phyloP scores from a whole-genome alignment of 2,888 invertebrate species.

The Crocallis elinguaria region DNA sequence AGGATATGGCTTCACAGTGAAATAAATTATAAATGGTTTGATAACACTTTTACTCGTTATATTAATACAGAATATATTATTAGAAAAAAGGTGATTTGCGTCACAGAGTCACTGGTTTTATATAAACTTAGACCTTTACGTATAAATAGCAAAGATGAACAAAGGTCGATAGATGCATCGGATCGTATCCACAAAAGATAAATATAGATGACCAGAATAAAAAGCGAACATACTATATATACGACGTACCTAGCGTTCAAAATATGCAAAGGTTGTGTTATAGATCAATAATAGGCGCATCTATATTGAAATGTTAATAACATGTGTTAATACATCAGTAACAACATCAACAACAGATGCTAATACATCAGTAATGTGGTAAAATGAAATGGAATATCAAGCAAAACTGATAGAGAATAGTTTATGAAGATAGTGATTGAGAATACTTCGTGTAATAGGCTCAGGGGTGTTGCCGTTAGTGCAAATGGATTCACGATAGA shows the following conservation, averaged over 20 bases:
- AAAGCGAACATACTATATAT: slow-evolving; percentile 2
- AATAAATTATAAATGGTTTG: slow-evolving; percentile 7
- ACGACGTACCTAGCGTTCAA: no score
- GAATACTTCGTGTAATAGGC: slow-evolving; percentile 16
- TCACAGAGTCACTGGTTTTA: slow-evolving; percentile 26
- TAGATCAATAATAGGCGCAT: slow-evolving; percentile 1
- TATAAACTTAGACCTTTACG: slow-evolving; percentile 25
- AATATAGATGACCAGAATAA: slow-evolving; percentile 27
- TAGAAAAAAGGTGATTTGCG: slow-evolving; percentile 27
- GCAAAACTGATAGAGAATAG: slow-evolving; percentile 14
- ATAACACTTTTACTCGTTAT: slow-evolving; percentile 6
- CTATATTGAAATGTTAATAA: no score
- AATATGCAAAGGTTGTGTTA: no score
- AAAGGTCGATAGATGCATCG: slow-evolving; percentile 35
- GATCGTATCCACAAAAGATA: slow-evolving; percentile 27
- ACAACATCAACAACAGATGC: neutral
- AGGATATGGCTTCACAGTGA: no score
- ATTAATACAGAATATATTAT: slow-evolving; percentile 20
- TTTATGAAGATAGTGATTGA: slow-evolving; percentile 18
- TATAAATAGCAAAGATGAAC: slow-evolving; percentile 27
- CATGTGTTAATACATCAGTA: no score
- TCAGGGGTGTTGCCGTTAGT: slow-evolving; percentile 16
- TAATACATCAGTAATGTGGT: slow-evolving; percentile 7
- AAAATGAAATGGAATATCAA: slow-evolving; percentile 10
- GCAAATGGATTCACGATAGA: slow-evolving; percentile 18